A percentile compares a stretch with the other conserved stretches of the same genome.
Evolutionary conservation across 2,888 invertebrate genomes (phyloP).

Genomic region (Drosophila atroscutellata): DNA sequence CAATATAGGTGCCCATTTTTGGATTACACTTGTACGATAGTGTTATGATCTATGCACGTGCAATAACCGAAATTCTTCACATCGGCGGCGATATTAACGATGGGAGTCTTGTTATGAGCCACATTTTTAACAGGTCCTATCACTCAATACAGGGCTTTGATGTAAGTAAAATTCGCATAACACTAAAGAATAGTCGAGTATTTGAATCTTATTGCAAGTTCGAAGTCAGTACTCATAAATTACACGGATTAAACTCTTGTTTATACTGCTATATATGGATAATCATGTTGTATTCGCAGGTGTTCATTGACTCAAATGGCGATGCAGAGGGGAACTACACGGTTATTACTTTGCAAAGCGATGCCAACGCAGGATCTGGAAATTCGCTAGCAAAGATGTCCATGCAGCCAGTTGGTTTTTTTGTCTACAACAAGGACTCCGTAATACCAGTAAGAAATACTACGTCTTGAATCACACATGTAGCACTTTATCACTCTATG

Average conservation of each 20-base stretch:
- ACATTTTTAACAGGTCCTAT: constrained; percentile 91
- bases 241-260: not conserved
- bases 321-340: constrained; percentile 97
- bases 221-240: not conserved
- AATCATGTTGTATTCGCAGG: too few species aligned
- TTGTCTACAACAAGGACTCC: constrained; percentile 87
- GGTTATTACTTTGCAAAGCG: constrained; percentile 91
- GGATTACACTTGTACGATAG: constrained; percentile 95
- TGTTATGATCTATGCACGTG: constrained; percentile 93
- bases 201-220: not conserved
- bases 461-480: not conserved
- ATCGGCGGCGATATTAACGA: constrained; percentile 90
- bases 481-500: not conserved
- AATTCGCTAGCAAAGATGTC: constrained; percentile 87
- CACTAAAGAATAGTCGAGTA: not conserved
- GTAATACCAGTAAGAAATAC: constrained; percentile 86
- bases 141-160: constrained; percentile 92
- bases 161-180: constrained; percentile 84
- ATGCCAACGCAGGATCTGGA: constrained; percentile 80
- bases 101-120: constrained; percentile 90
- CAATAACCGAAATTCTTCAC: constrained; percentile 90
- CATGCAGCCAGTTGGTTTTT: constrained; percentile 92
- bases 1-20: constrained; percentile 90
- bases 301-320: constrained; percentile 93
- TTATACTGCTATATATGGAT: too few species aligned